Evolutionary conservation across 2,113 vertebrate genomes (phyloP), one percentile per base, ranked within the genome.

Genomic region (Leucopsar rothschildi): DNA sequence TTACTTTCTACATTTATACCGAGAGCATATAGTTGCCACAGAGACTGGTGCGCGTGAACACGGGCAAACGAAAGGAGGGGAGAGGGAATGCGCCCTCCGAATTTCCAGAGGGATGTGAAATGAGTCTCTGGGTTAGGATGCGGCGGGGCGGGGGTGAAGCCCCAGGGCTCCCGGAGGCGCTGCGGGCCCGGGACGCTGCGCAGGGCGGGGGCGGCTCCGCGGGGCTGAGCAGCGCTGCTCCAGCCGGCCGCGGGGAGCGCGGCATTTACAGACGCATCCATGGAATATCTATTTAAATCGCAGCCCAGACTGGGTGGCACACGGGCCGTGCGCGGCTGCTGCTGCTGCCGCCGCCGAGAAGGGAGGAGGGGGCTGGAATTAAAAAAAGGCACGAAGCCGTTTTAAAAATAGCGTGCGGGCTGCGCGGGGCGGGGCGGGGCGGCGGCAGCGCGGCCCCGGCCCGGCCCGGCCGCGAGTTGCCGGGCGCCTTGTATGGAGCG

Each of bases 401-500:
- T 86, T 86, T 59, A 86, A 86, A 86, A 86, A 86, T 86, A 86
- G 82, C 71, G 82, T 44, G 25, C 21, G 25, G 71, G 69, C 29
- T 20, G 52, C 70, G 52, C 70, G 70, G 70, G 37, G 70, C 70
- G 68, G 68, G 20, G 66, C 45, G 21, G 68, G 49, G 66, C 47
- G 63, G 39, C 39, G 45, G 45, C 65, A 8, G 66, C 47, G 66
- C 66, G 47, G 68, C 68, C 68, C 49, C 45, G 28, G 68, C 28
- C 35, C 49, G 64, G 50, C 69, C 69, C 69, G 69, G 69, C 50
- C 50, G 11, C 75, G 53, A 81, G 94, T n/a, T 86, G 68, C 95
- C 28, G 40, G 53, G 90, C 47, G 59, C 93, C 95, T 90, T 93
- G 93, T 90, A 93, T 72, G 91, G 93, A 93, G 91, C 82, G 77